These are phyloP conservation scores for Myopa testacea DNA, from an alignment of 2,888 invertebrate genomes.

Conservation along the genomic window DNA sequence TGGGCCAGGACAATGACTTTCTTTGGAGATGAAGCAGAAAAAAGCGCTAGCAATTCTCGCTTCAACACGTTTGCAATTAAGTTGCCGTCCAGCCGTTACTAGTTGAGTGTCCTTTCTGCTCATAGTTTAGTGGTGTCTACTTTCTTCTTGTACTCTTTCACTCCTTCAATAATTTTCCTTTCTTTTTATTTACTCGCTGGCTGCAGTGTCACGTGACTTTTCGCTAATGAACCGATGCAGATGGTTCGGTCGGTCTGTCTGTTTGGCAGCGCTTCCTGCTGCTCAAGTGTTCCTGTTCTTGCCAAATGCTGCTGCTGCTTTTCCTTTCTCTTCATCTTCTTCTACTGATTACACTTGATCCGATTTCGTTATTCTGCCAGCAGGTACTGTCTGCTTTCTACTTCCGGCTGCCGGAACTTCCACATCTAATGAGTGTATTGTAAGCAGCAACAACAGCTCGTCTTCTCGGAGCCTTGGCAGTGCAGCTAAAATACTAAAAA, in stretches of 20 bases:
- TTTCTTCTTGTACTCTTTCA: not conserved
- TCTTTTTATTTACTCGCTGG: not conserved
- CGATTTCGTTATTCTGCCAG: not conserved
- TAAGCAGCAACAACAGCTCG: conserved; percentile 24
- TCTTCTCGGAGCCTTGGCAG: not conserved
- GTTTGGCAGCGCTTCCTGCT: not conserved
- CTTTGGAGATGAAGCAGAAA: not conserved
- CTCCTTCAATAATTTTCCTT: not conserved
- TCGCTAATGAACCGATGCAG: conserved; percentile 35
- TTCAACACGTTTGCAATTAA: too few species aligned
- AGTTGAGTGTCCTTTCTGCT: too few species aligned
- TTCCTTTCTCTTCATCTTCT: not conserved
- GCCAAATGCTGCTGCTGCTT: not conserved
- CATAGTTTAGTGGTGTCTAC: too few species aligned
- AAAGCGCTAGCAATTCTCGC: not conserved
- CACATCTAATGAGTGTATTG: conserved; percentile 46
- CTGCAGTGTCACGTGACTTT: conserved; percentile 32
- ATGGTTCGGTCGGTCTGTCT: conserved; percentile 12
- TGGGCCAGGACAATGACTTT: not conserved
- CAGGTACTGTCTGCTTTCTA: conserved; percentile 26
- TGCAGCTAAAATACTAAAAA: too few species aligned
- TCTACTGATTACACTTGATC: not conserved
- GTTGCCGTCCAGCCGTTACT: too few species aligned
- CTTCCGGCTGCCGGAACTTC: conserved; percentile 40
- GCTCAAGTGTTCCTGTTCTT: not conserved